Percentiles rank a stretch among this genome's conserved stretches.
Conservation (phyloP, 2,797 vertebrate species). For the Dromococcyx pavoninus region DNA sequence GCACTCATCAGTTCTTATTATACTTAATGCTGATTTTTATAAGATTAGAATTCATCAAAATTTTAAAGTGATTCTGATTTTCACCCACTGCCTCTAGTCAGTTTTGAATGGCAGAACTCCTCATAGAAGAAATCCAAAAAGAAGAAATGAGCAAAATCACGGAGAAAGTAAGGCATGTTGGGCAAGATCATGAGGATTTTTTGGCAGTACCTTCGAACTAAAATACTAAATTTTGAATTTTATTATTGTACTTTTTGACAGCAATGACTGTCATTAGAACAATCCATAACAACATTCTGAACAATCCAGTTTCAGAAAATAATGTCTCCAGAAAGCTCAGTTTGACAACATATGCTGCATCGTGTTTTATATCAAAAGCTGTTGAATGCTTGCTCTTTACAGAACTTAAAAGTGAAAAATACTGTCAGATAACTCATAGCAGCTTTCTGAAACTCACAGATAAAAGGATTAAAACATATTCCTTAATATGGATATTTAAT, state of each 20-base stretch:
- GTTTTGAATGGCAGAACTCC: not conserved
- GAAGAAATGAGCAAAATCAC: not conserved
- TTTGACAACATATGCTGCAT: not conserved
- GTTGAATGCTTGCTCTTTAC: not conserved
- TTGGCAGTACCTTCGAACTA: not conserved
- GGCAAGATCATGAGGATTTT: not conserved
- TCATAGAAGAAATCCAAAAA: not conserved
- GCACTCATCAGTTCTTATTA: not conserved
- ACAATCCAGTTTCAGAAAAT: slow-evolving; percentile 37
- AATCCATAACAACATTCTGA: too few relatives aligned
- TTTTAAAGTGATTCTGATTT: not conserved
- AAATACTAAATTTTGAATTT: not conserved
- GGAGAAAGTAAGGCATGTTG: not conserved
- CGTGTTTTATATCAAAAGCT: slow-evolving; percentile 6
- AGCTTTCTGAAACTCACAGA: slow-evolving; percentile 23
- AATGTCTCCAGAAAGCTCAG: not conserved
- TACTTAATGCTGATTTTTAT: not conserved
- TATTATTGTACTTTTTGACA: slow-evolving; percentile 7
- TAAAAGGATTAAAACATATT: not conserved
- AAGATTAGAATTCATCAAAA: not conserved
- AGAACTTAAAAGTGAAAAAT: not conserved
- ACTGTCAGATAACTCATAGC: not conserved
- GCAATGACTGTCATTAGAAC: not conserved
- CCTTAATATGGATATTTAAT: not conserved
- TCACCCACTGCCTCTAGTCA: not conserved